Base-by-base conservation (phyloP, 2,888 invertebrate species). In the Lacanobia oleracea region DNA sequence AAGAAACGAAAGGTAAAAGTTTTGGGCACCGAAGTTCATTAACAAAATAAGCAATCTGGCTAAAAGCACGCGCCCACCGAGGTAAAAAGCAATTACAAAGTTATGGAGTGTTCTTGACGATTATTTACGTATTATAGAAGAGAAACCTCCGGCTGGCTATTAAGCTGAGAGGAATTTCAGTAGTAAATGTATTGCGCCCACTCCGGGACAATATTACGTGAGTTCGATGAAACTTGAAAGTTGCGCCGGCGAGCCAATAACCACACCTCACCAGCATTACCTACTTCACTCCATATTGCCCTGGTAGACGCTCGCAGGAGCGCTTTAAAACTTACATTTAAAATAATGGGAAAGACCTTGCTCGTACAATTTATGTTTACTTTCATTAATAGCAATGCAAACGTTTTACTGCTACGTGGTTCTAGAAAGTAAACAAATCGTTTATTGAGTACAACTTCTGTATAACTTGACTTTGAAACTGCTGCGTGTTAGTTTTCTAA, bases 41-140 rank as follows among this genome's bases (percentile, higher is more conserved):
- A 94, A 93, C 91, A 91, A 93, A 94, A 94, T 93, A 94, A 93
- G 93, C 93, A 94, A 94, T 94, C 91, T 89, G 90, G 89, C 93
- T 94, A 93, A 94, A 94, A 94, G 94, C 94, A 92, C 88, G 89
- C 88, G 86, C 90, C 91, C 90, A 89, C 90, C 90, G 91, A 93
- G 92, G 92, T 94, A 93, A 93, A 92, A 93, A 92, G 90, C 93
- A 93, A 93, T 94, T 94, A 93, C 85, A 90, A 94, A 94, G 92
- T 94, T 94, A 92, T 91, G 88, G 90, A 93, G 91, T 92, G 90
- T 91, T 93, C 91, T 90, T 90, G 87, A 86, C 91, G 90, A 93
- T 93, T 93, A 93, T 93, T 91, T 92, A 91, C 90, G 88, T 90
- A 90, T 89, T 90, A 89, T 82, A 86, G 85, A 81, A 86, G 86